A percentile compares a stretch with the other conserved stretches of the same genome.
These are phyloP conservation scores for Amorpha juglandis DNA, from an alignment of 2,888 invertebrate genomes.

Conservation along the genomic window DNA sequence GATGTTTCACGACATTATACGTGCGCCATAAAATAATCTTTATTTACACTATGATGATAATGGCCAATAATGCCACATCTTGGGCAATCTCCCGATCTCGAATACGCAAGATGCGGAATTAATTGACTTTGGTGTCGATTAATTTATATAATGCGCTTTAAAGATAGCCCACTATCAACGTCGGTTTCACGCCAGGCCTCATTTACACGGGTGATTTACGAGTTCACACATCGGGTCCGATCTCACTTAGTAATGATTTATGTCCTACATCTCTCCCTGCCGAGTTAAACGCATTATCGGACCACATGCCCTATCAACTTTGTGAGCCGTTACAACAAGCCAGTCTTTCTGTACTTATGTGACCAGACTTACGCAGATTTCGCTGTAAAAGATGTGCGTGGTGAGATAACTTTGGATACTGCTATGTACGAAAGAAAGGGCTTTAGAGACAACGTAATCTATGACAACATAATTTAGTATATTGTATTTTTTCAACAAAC, in stretches of 20 bases:
- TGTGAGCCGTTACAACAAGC: conserved; percentile 63
- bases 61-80: no score
- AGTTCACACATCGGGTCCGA: conserved; percentile 80
- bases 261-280: conserved; percentile 75
- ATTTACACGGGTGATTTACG: conserved; percentile 81
- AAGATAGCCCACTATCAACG: conserved; percentile 70
- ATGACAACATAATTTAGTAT: no score
- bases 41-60: no score
- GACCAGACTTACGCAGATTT: conserved; percentile 36
- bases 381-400: conserved; percentile 13
- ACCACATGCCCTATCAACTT: conserved; percentile 76
- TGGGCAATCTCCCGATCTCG: background rate
- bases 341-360: conserved; percentile 42
- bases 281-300: conserved; percentile 79
- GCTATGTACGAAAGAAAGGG: background rate
- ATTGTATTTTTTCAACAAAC: no score
- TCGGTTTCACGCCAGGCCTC: conserved; percentile 63
- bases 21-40: no score
- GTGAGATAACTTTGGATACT: background rate
- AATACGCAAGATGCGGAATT: conserved; percentile 35
- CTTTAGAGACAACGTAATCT: background rate
- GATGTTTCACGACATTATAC: no score
- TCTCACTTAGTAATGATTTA: conserved; percentile 83
- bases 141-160: conserved; percentile 63
- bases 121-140: conserved; percentile 54